Evolutionary conservation across 2,797 vertebrate species (phyloP).

Genomic region (Rallus crepitans): DNA sequence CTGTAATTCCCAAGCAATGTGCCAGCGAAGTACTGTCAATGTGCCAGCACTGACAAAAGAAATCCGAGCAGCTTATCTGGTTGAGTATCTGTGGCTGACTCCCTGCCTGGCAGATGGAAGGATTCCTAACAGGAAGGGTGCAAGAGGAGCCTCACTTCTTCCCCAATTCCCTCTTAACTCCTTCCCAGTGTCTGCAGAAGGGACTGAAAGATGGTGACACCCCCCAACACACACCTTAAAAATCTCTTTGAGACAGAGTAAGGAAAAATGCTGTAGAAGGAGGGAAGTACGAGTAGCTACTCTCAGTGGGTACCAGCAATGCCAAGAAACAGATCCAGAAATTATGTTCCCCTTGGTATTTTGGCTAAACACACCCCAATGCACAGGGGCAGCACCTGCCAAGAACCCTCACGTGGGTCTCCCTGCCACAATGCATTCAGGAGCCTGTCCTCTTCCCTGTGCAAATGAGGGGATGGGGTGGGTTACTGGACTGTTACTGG

Average conservation of each 20-base stretch:
- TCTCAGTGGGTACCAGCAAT: not conserved
- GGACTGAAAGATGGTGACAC: not conserved
- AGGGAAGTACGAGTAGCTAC: not conserved
- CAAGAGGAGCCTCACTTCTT: not conserved
- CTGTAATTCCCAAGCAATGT: conserved; percentile 9
- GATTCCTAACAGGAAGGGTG: not conserved
- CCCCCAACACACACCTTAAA: too few species aligned
- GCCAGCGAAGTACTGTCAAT: not conserved
- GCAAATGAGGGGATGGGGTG: not conserved
- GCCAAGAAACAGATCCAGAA: not conserved
- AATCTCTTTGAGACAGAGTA: not conserved
- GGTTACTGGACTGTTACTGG: not conserved
- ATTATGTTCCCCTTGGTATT: rapidly evolving
- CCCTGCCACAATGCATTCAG: rapidly evolving
- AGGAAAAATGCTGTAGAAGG: not conserved
- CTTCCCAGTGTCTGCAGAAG: not conserved
- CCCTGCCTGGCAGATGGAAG: not conserved
- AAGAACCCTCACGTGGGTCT: not conserved
- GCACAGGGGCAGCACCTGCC: not conserved
- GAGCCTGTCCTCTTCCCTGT: rapidly evolving
- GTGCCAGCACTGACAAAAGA: not conserved
- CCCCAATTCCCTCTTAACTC: not conserved
- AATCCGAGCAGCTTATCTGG: not conserved
- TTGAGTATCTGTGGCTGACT: not conserved
- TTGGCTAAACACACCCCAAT: not conserved